These are phyloP conservation scores for Mormyrops boulengeri DNA, from an alignment of 2,797 vertebrate species.

Conservation along the genomic window DNA sequence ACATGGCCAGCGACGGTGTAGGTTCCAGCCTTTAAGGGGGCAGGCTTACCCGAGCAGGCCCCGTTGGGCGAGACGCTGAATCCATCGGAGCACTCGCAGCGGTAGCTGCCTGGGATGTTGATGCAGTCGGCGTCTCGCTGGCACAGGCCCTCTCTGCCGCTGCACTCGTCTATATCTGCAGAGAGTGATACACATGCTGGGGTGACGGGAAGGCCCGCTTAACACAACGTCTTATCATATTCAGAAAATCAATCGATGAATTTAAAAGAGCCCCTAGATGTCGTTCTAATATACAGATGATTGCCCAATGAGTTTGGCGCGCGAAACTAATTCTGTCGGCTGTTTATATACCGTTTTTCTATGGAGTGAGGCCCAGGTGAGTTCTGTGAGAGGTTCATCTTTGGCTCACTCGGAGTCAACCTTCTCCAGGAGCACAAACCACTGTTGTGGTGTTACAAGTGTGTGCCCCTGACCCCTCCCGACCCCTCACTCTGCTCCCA, in stretches of 20 bases:
- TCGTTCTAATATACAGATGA: neutral
- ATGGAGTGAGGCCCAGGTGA: neutral
- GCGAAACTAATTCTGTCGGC: neutral
- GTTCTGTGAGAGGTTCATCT: neutral
- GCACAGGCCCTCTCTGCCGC: constrained; percentile 67
- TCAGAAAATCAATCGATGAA: neutral
- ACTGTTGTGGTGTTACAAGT: neutral
- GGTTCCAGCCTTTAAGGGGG: neutral
- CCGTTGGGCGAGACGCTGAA: constrained; percentile 71
- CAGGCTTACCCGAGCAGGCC: constrained; percentile 65
- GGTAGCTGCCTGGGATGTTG: constrained; percentile 75
- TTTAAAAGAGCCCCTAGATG: neutral
- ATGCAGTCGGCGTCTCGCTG: constrained; percentile 75
- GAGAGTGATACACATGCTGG: neutral
- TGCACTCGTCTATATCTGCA: constrained; percentile 75
- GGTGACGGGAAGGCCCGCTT: neutral
- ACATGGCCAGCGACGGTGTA: neutral
- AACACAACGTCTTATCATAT: neutral
- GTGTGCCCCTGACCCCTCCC: neutral
- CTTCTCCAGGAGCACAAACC: neutral
- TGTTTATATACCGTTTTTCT: neutral
- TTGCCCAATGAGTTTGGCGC: neutral
- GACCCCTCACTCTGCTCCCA: neutral
- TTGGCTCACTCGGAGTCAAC: neutral
- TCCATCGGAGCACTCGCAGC: constrained; percentile 69